phyloP scores from a whole-genome alignment of 2,888 invertebrate species.

The Lycocerus yunnanus region DNA sequence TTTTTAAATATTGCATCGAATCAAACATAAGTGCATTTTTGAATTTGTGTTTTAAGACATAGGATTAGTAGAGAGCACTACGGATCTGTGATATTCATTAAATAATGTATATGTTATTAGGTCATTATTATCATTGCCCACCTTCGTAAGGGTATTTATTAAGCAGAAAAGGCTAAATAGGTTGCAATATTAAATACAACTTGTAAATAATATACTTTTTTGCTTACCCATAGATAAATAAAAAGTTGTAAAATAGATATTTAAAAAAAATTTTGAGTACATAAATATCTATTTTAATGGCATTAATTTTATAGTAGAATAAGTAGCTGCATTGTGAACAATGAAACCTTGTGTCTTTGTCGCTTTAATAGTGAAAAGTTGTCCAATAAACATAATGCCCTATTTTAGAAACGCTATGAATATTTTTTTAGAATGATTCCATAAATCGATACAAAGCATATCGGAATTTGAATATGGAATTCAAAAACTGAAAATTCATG shows the following conservation, averaged over 20 bases:
- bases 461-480: conserved; percentile 22
- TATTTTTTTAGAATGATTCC: conserved; percentile 27
- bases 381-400: conserved; percentile 34
- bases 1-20: neutral
- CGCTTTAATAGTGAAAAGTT: conserved; percentile 46
- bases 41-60: neutral
- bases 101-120: conserved; percentile 29
- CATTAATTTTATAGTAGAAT: conserved; percentile 21
- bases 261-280: conserved; percentile 9
- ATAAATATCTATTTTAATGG: conserved; percentile 23
- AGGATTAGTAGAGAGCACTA: conserved; percentile 27
- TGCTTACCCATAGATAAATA: conserved; percentile 18
- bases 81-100: conserved; percentile 31
- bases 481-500: conserved; percentile 6
- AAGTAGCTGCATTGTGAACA: conserved; percentile 37
- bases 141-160: conserved; percentile 18
- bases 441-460: conserved; percentile 31
- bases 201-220: conserved; percentile 31
- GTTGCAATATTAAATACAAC: conserved; percentile 29
- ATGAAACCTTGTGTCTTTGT: conserved; percentile 44
- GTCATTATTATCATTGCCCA: conserved; percentile 21
- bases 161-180: conserved; percentile 27
- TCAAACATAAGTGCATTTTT: neutral
- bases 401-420: conserved; percentile 32
- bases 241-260: conserved; percentile 21